A percentile compares a stretch with the other conserved stretches of the same genome.
Evolutionary conservation across 2,888 invertebrate genomes (phyloP).

Genomic region (Andricus quercusramuli): DNA sequence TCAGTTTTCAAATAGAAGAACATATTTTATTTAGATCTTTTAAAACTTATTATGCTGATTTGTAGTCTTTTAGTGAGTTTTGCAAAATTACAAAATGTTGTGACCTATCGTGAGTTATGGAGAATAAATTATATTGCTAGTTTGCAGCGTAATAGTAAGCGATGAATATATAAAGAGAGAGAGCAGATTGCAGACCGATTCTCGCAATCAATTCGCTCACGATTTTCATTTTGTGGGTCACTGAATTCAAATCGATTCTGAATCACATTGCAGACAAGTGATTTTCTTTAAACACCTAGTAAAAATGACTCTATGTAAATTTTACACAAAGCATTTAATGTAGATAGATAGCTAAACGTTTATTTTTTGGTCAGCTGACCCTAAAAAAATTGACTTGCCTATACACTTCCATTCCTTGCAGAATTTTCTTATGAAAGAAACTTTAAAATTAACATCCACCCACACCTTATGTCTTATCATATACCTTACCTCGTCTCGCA

Average conservation of each 20-base stretch:
- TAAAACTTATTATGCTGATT: too few species aligned
- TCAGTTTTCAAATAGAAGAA: neutral
- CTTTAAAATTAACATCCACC: too few species aligned
- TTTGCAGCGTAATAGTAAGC: slow-evolving; percentile 1
- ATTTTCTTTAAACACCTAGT: neutral
- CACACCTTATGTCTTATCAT: too few species aligned
- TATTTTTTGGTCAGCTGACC: too few species aligned
- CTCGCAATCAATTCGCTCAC: slow-evolving; percentile 16
- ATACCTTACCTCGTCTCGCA: too few species aligned
- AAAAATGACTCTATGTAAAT: neutral
- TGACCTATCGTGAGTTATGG: neutral
- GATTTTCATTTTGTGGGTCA: slow-evolving; percentile 30
- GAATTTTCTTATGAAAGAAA: too few species aligned
- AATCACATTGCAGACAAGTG: slow-evolving; percentile 2
- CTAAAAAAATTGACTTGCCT: too few species aligned
- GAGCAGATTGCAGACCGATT: slow-evolving; percentile 27
- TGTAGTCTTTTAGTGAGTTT: neutral
- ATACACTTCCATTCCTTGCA: too few species aligned
- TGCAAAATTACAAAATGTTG: slow-evolving; percentile 9
- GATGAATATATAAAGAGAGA: slow-evolving; percentile 10
- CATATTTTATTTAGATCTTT: neutral
- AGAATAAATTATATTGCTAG: slow-evolving; percentile 16
- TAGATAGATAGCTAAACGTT: too few species aligned
- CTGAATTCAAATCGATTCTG: slow-evolving; percentile 23
- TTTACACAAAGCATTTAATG: neutral